phyloP scores from a whole-genome alignment of 2,797 vertebrate species.

The Cyprinodon diabolis region DNA sequence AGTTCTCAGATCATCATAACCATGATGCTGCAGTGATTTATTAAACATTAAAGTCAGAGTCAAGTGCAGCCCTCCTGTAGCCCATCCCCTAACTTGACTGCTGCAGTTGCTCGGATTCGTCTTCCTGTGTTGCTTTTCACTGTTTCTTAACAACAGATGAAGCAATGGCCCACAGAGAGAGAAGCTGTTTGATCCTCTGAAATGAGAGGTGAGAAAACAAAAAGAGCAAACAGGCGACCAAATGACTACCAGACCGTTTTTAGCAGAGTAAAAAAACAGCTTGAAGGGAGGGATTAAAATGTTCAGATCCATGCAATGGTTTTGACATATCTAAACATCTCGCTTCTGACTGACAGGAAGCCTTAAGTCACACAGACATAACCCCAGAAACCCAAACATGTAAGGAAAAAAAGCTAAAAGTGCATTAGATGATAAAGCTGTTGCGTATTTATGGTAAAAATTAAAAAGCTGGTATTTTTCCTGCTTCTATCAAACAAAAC shows the following conservation, averaged over 20 bases:
- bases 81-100: background rate
- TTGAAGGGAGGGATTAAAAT: too few relatives aligned
- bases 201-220: background rate
- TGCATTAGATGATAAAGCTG: background rate
- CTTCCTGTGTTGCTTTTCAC: background rate
- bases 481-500: background rate
- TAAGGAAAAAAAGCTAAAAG: background rate
- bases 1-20: background rate
- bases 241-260: constrained; percentile 9
- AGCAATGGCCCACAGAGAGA: background rate
- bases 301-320: too few relatives aligned
- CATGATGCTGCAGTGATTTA: background rate
- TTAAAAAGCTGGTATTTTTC: background rate
- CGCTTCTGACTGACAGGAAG: background rate
- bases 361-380: background rate
- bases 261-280: background rate
- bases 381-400: background rate
- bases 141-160: background rate
- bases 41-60: background rate
- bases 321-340: too few relatives aligned
- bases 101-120: background rate
- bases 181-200: constrained; percentile 19
- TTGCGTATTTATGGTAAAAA: background rate
- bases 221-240: accelerated
- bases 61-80: background rate